Conservation (phyloP, 2,797 vertebrate species). For the Pitangus sulphuratus region DNA sequence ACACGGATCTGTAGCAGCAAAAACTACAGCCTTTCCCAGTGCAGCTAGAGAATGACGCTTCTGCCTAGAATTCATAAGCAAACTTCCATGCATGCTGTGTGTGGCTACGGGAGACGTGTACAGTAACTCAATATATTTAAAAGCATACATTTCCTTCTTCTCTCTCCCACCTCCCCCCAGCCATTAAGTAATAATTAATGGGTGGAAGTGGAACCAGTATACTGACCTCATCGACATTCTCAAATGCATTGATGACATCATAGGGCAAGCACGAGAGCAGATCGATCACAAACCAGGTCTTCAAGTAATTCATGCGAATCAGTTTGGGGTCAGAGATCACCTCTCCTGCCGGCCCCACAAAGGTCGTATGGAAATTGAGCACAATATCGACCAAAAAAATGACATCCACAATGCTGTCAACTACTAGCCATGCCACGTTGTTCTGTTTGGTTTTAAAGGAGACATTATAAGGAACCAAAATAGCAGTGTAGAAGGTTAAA, state of each 20-base stretch:
- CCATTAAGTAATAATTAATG: not conserved
- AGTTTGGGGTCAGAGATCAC: conserved; percentile 99
- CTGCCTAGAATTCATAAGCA: not conserved
- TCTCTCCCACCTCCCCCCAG: not conserved
- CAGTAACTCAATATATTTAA: not conserved
- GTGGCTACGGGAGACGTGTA: not conserved
- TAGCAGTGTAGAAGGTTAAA: conserved; percentile 98
- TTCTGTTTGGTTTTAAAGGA: conserved; percentile 99
- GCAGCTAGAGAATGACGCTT: not conserved
- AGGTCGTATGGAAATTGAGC: conserved; percentile 98
- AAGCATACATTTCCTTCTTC: not conserved
- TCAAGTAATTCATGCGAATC: conserved; percentile 99
- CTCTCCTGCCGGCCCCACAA: conserved; percentile 97
- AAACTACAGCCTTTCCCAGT: not conserved
- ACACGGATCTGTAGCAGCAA: not conserved
- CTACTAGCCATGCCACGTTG: conserved; percentile 97
- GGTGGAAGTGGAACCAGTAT: conserved; percentile 36
- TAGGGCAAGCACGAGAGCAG: conserved; percentile 97
- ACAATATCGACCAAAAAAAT: conserved; percentile 99
- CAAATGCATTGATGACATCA: conserved; percentile 99
- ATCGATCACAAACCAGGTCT: conserved; percentile 99
- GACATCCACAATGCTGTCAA: conserved; percentile 98
- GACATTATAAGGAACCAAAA: conserved; percentile 99
- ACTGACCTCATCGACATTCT: conserved; percentile 99
- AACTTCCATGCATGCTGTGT: not conserved